A percentile compares a stretch with the other conserved stretches of the same genome.
phyloP scores from a whole-genome alignment of 2,888 invertebrate genomes.

The Epistrophe eligans region DNA sequence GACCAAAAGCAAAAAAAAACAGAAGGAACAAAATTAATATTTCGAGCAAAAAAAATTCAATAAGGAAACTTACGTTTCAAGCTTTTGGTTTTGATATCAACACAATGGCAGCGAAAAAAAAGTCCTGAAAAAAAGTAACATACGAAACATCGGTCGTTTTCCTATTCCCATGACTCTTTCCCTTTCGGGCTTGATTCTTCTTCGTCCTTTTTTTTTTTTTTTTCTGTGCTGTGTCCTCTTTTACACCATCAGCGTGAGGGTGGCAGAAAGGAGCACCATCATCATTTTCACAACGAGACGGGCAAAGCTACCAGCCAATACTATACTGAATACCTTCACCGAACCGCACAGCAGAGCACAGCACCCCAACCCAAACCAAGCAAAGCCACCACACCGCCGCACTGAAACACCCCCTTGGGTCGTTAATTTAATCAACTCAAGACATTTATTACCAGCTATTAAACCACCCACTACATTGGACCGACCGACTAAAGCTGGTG shows the following conservation, averaged over 20 bases:
- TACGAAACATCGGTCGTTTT: constrained; percentile 66
- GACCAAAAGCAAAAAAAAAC: constrained; percentile 9
- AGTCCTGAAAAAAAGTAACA: constrained; percentile 16
- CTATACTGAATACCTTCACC: constrained; percentile 27
- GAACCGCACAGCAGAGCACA: neutral
- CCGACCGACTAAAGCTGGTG: constrained; percentile 34
- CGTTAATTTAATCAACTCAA: constrained; percentile 78
- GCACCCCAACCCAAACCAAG: neutral
- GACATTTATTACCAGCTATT: constrained; percentile 79
- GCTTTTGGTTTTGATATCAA: constrained; percentile 56
- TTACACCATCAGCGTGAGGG: constrained; percentile 36
- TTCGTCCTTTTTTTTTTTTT: constrained; percentile 15
- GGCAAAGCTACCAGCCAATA: constrained; percentile 53
- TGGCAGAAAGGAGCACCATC: constrained; percentile 44
- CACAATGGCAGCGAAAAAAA: constrained; percentile 30
- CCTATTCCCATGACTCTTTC: constrained; percentile 54
- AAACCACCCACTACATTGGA: constrained; percentile 78
- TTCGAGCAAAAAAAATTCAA: constrained; percentile 17
- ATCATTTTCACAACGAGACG: constrained; percentile 55
- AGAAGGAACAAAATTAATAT: constrained; percentile 64
- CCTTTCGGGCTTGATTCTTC: constrained; percentile 13
- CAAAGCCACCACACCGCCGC: neutral
- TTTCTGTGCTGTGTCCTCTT: constrained; percentile 34
- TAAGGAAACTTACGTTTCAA: constrained; percentile 40
- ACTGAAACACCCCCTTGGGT: constrained; percentile 74